Percentiles rank a stretch among this genome's conserved stretches.
Conservation (phyloP, 2,888 invertebrate species). For the Acrobasis suavella region DNA sequence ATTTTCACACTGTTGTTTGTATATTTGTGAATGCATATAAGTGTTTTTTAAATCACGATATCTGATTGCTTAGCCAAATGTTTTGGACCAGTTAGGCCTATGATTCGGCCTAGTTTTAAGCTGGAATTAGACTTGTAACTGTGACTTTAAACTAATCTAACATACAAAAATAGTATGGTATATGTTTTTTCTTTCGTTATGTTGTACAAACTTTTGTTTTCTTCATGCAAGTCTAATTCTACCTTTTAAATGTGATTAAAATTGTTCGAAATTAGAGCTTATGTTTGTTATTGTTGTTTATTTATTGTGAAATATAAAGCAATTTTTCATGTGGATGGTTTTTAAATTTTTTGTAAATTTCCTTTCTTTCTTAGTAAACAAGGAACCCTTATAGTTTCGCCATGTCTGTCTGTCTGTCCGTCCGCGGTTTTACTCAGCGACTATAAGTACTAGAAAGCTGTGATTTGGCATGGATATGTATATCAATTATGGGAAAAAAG, state of each 20-base stretch:
- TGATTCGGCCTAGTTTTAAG: background rate
- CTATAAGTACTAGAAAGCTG: no score
- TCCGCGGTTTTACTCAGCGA: no score
- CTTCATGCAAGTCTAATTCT: constrained; percentile 6
- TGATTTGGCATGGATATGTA: no score
- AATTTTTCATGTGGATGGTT: constrained; percentile 11
- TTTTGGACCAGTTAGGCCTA: background rate
- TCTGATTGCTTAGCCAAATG: constrained; percentile 8
- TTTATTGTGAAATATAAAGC: constrained; percentile 18
- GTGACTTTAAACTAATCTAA: background rate
- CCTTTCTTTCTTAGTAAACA: no score
- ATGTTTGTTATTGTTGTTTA: constrained; percentile 20
- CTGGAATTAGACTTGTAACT: constrained; percentile 13
- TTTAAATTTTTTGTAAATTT: background rate
- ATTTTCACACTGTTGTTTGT: background rate
- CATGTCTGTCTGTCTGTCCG: no score
- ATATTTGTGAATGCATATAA: background rate
- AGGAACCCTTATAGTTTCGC: no score
- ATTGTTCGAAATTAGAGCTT: constrained; percentile 9
- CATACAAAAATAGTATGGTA: background rate
- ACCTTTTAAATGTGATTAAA: background rate
- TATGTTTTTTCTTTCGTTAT: background rate
- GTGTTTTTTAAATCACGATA: background rate
- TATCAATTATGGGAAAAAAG: no score
- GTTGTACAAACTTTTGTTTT: background rate